phyloP scores from a whole-genome alignment of 2,797 vertebrate genomes.

The Sebastes goodei region DNA sequence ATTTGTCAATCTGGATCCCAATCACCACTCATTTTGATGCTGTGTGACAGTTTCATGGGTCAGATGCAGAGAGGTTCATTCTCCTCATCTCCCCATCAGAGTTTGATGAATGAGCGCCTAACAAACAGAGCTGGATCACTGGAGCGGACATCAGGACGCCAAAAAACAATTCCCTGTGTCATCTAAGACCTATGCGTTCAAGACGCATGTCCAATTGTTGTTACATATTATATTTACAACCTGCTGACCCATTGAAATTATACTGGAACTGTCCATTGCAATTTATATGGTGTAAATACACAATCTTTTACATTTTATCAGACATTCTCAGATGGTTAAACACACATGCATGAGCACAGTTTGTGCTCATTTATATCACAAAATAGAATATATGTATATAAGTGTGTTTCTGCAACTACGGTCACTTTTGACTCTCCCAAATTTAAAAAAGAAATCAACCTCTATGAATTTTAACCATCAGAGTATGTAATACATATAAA shows the following conservation, averaged over 20 bases:
- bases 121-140: conserved; percentile 2
- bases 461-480: too few relatives aligned
- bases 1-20: not conserved
- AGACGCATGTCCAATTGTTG: not conserved
- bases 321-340: not conserved
- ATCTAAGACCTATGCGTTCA: not conserved
- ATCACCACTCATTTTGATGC: not conserved
- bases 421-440: too few relatives aligned
- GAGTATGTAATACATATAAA: too few relatives aligned
- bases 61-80: not conserved
- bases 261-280: not conserved
- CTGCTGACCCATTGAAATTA: not conserved
- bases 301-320: not conserved
- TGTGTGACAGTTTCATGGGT: conserved; percentile 12
- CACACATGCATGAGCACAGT: not conserved
- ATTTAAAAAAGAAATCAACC: too few relatives aligned
- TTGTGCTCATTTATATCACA: not conserved
- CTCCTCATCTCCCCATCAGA: not conserved
- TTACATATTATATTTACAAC: not conserved
- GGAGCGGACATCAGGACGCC: not conserved
- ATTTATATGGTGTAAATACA: not conserved
- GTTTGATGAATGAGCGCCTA: not conserved
- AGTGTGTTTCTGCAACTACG: not conserved
- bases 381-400: not conserved
- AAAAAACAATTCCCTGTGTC: not conserved